Conservation (phyloP, 2,113 vertebrate genomes). For the Pheucticus melanocephalus region DNA sequence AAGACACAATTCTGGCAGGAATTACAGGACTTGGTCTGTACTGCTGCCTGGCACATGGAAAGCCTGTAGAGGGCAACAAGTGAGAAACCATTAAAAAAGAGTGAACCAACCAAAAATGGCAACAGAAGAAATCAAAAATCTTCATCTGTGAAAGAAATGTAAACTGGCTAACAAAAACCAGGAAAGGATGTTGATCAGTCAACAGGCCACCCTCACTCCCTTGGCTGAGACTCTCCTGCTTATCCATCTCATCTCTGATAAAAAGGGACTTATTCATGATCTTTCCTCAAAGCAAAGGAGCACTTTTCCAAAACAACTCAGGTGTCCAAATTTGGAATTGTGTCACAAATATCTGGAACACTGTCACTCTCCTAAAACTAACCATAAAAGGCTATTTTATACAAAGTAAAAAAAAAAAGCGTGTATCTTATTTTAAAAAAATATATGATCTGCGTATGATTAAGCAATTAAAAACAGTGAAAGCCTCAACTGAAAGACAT, state of each 20-base stretch:
- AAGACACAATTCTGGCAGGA: background rate
- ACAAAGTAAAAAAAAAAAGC: background rate
- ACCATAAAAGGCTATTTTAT: constrained; percentile 26
- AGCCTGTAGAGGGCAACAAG: background rate
- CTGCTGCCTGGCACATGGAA: background rate
- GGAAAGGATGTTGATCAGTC: background rate
- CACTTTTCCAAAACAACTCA: constrained; percentile 24
- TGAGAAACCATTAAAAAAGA: background rate
- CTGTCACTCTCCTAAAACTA: background rate
- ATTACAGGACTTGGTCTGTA: background rate
- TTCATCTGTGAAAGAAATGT: background rate
- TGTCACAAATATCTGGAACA: background rate
- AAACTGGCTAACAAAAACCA: background rate
- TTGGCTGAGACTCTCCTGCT: background rate
- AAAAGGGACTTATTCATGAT: background rate
- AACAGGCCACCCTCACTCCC: background rate
- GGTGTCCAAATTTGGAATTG: constrained; percentile 39
- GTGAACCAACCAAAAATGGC: background rate
- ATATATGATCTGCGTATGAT: background rate
- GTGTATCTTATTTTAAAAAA: background rate
- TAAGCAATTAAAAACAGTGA: background rate
- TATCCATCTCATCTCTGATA: background rate
- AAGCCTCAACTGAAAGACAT: background rate
- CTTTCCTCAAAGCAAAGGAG: background rate
- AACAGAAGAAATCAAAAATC: background rate